A percentile compares a stretch with the other conserved stretches of the same genome.
Conservation (phyloP, 92 coral and sea anemone species). For the Zoanthus sansibaricus region DNA sequence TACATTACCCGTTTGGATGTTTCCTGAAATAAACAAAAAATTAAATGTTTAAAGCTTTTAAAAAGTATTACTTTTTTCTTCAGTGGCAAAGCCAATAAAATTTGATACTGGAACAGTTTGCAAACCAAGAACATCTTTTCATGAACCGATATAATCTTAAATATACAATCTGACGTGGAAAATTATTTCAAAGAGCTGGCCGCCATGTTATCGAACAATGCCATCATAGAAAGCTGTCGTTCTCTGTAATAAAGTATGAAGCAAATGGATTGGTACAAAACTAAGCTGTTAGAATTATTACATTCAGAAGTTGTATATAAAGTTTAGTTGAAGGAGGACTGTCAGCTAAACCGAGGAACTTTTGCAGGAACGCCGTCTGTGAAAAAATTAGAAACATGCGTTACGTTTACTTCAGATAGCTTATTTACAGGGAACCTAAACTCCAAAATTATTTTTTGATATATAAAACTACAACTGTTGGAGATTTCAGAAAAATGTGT, state of each 20-base stretch:
- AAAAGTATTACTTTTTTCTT: no score
- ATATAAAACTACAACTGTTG: no score
- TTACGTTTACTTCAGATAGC: not conserved
- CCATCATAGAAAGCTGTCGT: not conserved
- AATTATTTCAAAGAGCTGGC: not conserved
- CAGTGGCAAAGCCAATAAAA: no score
- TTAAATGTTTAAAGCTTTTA: no score
- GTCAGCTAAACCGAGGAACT: constrained; percentile 89
- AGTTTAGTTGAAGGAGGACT: not conserved
- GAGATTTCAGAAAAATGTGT: no score
- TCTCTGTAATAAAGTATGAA: not conserved
- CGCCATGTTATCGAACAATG: not conserved
- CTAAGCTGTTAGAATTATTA: not conserved
- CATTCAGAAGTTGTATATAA: not conserved
- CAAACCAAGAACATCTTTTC: not conserved
- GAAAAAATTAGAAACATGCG: not conserved
- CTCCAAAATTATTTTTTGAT: no score
- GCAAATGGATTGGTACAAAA: not conserved
- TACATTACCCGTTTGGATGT: no score
- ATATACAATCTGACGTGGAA: not conserved
- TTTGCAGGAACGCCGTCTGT: constrained; percentile 71
- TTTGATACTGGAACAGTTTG: not conserved
- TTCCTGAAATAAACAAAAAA: no score
- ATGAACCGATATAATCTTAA: not conserved
- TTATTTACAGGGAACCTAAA: no score